A percentile compares a stretch with the other conserved stretches of the same genome.
These are phyloP conservation scores for Amphipoea lucens DNA, from an alignment of 2,888 invertebrate genomes.

Conservation along the genomic window DNA sequence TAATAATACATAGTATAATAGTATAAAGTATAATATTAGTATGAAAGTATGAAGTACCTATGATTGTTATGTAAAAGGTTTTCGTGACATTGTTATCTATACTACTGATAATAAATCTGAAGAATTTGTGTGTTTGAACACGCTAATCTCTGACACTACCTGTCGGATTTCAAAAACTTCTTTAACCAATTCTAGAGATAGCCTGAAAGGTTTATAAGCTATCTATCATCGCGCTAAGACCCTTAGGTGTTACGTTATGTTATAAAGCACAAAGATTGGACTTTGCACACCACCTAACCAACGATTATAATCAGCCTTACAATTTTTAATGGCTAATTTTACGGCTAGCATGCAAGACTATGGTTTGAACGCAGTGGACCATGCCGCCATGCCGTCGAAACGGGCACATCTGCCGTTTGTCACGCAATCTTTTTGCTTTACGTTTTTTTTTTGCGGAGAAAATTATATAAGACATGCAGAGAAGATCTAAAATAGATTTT, in stretches of 20 bases:
- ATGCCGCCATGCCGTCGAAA: conserved; percentile 21
- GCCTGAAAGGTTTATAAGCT: no score
- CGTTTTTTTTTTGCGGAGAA: neutral
- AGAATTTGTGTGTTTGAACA: no score
- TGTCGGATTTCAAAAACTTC: no score
- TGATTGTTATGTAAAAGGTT: no score
- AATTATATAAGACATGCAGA: neutral
- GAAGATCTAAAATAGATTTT: neutral
- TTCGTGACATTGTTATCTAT: no score
- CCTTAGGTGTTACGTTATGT: neutral
- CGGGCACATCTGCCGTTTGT: conserved; percentile 27
- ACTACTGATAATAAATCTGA: no score
- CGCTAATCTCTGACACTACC: no score
- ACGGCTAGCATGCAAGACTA: conserved; percentile 27
- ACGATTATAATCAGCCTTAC: neutral
- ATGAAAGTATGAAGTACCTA: no score
- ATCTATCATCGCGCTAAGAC: no score
- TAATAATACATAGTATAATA: no score
- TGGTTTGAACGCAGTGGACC: conserved; percentile 46
- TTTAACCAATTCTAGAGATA: no score
- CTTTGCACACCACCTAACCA: neutral
- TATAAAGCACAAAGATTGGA: neutral
- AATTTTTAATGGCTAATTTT: conserved; percentile 1
- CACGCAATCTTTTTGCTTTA: conserved; percentile 39
- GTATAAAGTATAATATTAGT: no score